Evolutionary conservation across 2,888 invertebrate genomes (phyloP), one percentile per base, ranked within the genome.

Genomic region (Ophraella communa): DNA sequence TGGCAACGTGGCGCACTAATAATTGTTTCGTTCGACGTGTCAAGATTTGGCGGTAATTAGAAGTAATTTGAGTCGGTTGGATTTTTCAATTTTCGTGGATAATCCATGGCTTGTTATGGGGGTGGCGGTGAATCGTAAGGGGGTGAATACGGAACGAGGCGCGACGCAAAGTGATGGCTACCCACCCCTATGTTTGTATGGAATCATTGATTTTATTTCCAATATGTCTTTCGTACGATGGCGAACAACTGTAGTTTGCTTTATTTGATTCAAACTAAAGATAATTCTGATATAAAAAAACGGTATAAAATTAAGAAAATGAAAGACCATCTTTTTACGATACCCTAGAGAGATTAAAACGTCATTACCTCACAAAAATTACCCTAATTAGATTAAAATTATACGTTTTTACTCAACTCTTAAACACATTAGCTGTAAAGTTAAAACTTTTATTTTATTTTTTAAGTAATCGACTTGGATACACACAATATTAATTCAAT

Each of bases 161-260:
- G 17, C 27, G 17, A 27, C 49, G 49, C 47, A 55, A n/a, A 51
- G 56, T 60, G 60, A 62, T 61, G 65, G 65, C 66, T 44, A 65
- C 70, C 66, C 70, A 58, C 70, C 73, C 73, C 66, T 69, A 70
- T 66, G 65, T 57, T 57, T 57, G 65, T 65, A 64, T 55, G 61
- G 62, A 67, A 67, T 68, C 74, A 75, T 76, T 71, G 77, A 77
- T 76, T 76, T 76, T 75, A 74, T 75, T 77, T 72, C 71, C 73
- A 65, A 72, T 73, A 70, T 72, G 64, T 65, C 62, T 69, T 66
- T 65, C 64, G 11, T 60, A 72, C 70, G 73, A 74, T 75, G 74
- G 75, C 74, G 75, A 69, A 62, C 24, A 21, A 49, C 35, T 33
- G 51, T 45, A n/a, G n/a, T n/a, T n/a, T n/a, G n/a, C n/a, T n/a